Evolutionary conservation across 2,113 vertebrate genomes (phyloP), one percentile per base, ranked within the genome.

Genomic region (Cariama cristata): DNA sequence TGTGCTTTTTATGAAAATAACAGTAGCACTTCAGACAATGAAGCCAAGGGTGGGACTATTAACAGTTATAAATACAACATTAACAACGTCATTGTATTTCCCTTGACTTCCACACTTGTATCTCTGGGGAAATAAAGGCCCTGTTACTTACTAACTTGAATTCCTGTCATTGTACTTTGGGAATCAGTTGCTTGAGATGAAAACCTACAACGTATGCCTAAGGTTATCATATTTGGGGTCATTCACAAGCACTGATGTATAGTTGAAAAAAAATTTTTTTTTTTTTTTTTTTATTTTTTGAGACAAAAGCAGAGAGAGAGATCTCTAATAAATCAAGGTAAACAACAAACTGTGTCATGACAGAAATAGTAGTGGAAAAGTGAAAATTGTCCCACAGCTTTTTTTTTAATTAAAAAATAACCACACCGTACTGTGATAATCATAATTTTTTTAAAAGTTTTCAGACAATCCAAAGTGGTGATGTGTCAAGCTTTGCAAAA

Each of bases 91-190:
- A 98, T 88, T 68, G 91, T 90, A 96, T 98, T 98, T 98, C 98
- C 98, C 94, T 88, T 98, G 93, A 97, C 98, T 97, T 98, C 98
- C 96, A 97, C 96, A 95, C 73, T 90, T 66, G 62, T 97, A 97
- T 98, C 98, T 97, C 98, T 97, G 88, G 98, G 98, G 98, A 98
- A 98, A 98, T 97, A 97, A 96, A 97, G 91, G 76, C 93, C 85
- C 97, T 90, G 92, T 89, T 93, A 79, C 93, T 93, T 79, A 91
- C 97, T 88, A 93, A 73, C 96, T 98, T 79, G 92, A 98, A 98
- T 98, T 98, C 98, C 98, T 98, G 98, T 96, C 97, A 98, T 98
- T 98, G 98, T 98, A 55, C 96, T 98, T 95, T 72, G 38, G 74
- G 58, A 95, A 90, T 97, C 66, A 17, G 94, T 90, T 94, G 87